A percentile compares a stretch with the other conserved stretches of the same genome.
These are phyloP conservation scores for Temnopleurus reevesii DNA, from an alignment of 53 echinoderm and acorn worm species.

Conservation along the genomic window DNA sequence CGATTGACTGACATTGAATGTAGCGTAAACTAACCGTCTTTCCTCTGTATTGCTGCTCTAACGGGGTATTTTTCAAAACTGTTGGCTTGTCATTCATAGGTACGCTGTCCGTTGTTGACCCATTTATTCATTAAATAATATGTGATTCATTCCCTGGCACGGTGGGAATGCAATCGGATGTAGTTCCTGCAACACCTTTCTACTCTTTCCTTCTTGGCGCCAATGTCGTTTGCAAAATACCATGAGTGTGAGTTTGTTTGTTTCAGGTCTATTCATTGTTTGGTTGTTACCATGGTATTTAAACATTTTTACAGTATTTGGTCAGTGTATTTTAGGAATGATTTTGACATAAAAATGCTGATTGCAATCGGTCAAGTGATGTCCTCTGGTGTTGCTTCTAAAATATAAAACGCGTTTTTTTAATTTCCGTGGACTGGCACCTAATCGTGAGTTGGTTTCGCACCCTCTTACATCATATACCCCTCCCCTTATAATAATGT, in stretches of 20 bases:
- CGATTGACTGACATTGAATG: too few relatives aligned
- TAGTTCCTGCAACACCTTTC: constrained; percentile 4
- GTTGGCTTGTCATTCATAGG: too few relatives aligned
- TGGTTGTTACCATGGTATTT: not conserved
- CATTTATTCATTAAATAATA: too few relatives aligned
- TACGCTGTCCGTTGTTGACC: too few relatives aligned
- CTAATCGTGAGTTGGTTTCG: not conserved
- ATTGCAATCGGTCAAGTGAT: not conserved
- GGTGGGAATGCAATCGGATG: not conserved
- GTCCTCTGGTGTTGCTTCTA: not conserved
- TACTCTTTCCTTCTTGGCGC: constrained; percentile 7
- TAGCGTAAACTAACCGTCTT: too few relatives aligned
- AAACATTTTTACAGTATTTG: not conserved
- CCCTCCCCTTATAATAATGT: too few relatives aligned
- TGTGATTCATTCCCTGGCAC: too few relatives aligned
- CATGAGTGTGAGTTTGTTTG: not conserved
- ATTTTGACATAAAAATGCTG: not conserved
- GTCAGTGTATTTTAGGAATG: not conserved
- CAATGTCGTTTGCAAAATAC: not conserved
- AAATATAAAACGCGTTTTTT: not conserved
- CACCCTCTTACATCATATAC: not conserved
- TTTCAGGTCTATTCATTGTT: not conserved
- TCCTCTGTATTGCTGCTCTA: too few relatives aligned
- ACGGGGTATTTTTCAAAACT: too few relatives aligned
- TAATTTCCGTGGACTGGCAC: not conserved